Conservation (phyloP, 2,113 vertebrate species). For the Seriola dumerili region DNA sequence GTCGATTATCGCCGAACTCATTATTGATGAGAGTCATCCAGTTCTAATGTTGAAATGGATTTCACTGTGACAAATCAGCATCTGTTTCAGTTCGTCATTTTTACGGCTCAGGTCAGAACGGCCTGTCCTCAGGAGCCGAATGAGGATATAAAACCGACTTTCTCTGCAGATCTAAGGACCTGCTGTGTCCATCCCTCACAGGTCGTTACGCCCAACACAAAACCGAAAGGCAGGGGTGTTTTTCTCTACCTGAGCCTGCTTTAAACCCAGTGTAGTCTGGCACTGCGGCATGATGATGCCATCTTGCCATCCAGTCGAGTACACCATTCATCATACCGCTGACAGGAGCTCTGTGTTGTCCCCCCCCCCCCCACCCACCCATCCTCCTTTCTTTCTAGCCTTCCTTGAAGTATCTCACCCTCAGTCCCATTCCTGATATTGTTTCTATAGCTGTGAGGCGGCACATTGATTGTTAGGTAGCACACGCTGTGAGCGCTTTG, state of each 20-base stretch:
- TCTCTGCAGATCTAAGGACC: neutral
- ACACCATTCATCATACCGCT: slow-evolving; percentile 52
- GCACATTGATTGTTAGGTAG: slow-evolving; percentile 36
- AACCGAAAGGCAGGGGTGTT: neutral
- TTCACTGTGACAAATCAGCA: slow-evolving; percentile 6
- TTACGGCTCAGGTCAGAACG: neutral
- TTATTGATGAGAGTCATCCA: slow-evolving; percentile 18
- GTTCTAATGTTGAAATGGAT: neutral
- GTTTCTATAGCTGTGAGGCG: slow-evolving; percentile 8
- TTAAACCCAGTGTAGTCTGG: neutral
- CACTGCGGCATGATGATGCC: slow-evolving; percentile 25
- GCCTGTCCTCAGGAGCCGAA: neutral
- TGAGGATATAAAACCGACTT: slow-evolving; percentile 17
- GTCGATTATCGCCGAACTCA: neutral
- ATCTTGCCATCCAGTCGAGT: slow-evolving; percentile 15
- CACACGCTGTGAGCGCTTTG: slow-evolving; percentile 49
- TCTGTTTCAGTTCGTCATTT: slow-evolving; percentile 34
- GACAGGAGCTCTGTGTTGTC: slow-evolving; percentile 35
- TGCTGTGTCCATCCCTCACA: neutral
- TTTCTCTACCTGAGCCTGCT: neutral
- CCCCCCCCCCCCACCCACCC: too few species aligned
- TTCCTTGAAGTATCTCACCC: slow-evolving; percentile 8
- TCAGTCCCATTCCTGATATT: neutral
- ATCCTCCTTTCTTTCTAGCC: neutral
- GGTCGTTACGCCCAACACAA: neutral